phyloP scores from a whole-genome alignment of 2,888 invertebrate species.

The Tineola bisselliella region DNA sequence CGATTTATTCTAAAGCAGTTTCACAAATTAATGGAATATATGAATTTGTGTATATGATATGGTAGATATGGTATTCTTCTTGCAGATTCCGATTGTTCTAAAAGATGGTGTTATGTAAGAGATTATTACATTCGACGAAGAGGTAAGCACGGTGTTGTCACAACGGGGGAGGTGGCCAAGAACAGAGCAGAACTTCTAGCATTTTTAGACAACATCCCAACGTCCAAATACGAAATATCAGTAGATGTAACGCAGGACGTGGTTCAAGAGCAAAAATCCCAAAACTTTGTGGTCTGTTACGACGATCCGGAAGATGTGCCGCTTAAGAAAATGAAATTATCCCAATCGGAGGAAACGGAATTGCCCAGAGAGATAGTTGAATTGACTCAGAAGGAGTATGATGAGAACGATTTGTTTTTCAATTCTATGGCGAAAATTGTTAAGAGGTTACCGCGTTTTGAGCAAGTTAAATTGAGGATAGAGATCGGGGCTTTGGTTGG shows the following conservation, averaged over 20 bases:
- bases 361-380: slow-evolving; percentile 15
- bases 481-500: slow-evolving; percentile 24
- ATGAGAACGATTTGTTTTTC: slow-evolving; percentile 27
- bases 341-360: slow-evolving; percentile 16
- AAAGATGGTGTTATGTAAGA: slow-evolving; percentile 28
- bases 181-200: slow-evolving; percentile 23
- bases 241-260: neutral
- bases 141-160: slow-evolving; percentile 25
- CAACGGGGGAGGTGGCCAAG: slow-evolving; percentile 26
- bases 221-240: slow-evolving; percentile 13
- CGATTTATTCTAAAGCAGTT: too few relatives aligned
- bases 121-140: slow-evolving; percentile 29
- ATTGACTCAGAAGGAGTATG: slow-evolving; percentile 18
- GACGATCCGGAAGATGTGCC: slow-evolving; percentile 4
- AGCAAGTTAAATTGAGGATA: slow-evolving; percentile 24
- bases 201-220: slow-evolving; percentile 21
- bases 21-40: too few relatives aligned
- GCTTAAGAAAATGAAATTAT: slow-evolving; percentile 16
- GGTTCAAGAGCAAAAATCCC: neutral
- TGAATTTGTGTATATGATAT: too few relatives aligned
- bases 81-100: slow-evolving; percentile 23
- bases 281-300: neutral
- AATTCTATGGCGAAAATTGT: slow-evolving; percentile 28
- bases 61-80: slow-evolving; percentile 3
- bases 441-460: slow-evolving; percentile 25